Base-by-base conservation (phyloP, 2,797 vertebrate genomes). In the Notolepis coatsorum region DNA sequence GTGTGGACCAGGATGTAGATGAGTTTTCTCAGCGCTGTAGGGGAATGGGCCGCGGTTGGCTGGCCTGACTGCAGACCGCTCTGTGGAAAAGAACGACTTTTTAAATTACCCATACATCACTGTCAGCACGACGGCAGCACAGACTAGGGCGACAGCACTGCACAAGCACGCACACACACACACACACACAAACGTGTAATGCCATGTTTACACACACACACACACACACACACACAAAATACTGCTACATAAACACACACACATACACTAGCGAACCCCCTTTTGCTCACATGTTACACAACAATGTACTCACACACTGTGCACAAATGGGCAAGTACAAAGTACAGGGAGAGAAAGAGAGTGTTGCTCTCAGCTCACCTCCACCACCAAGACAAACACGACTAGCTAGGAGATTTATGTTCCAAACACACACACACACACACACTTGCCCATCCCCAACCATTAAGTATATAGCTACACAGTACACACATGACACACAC, bases 61-160 rank as follows among this genome's bases (percentile, higher is more conserved):
- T 91, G 85, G 81, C 79, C 85, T 80, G 86, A 82, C 86, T 85
- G 85, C 85, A 88, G 81, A 87, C 82, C 69, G 80, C 81, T 90
- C 85, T 85, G 84, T 89, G 86, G 75, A 91, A 91, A 91, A 91
- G 84, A 92, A 91, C 80, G 85, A 89, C 88, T 92, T 91, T 91
- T 91, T 91, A 92, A 91, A 91, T 92, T 89, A 92, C 87, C 84
- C 84, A 92, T 92, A 92, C 84, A 92, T 91, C 90, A 92, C 87
- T 92, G 91, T 92, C 91, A 90, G 66, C n/a, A n/a, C n/a, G n/a
- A n/a, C n/a, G 41, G 52, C 65, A 28, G 70, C 73, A 64, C 59
- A 70, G 77, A 70, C 59, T 65, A 58, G 50, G 66, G 72, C 64
- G 37, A 80, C 65, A 72, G 68, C 70, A 56, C 54, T 47, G 59